Evolutionary conservation across 2,888 invertebrate genomes (phyloP), one percentile per base, ranked within the genome.

Genomic region (Coenonympha arcania): DNA sequence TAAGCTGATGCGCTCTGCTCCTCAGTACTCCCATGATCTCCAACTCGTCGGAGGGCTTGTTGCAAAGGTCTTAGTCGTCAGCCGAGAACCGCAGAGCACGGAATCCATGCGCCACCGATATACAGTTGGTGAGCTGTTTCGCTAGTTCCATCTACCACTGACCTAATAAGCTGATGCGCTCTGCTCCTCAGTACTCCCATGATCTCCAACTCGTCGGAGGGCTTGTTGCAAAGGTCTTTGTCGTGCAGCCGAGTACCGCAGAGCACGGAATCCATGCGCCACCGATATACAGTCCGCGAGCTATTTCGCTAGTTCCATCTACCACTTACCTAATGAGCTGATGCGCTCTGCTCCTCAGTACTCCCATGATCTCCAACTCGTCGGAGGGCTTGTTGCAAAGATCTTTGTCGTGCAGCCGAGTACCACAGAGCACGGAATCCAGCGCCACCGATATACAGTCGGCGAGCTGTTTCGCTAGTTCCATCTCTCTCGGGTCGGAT

Each of bases 161-260:
- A 84, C 83, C 80, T 79, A 64, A 83, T 76, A 3, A 81, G 57
- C 20, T 66, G 62, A 31, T 81, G 81, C 0, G 73, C 76, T 9
- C 84, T 67, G 9, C 48, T 64, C 50, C 79, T 62, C 45, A 76
- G 50, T 1, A 53, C 48, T 8, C 54, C 43, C n/a, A 73, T 61
- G 2, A 58, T 42, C 6, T 63, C 65, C 0, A 56, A 16, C 4
- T 69, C 66, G 0, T 67, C 62, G 0, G 52, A 50, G 0, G 33
- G 13, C 11, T 53, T 37, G 1, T 60, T 60, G 2, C 52, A 52
- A 2, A 65, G 61, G 1, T 69, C 67, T 8, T n/a, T n/a, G n/a
- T 68, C 61, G 52, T 61, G 60, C 6, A 70, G 44, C 6, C 72
- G 61, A 2, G 73, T 66, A 40, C 68, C 57, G 52, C 71, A 71